Evolutionary conservation across 37 sponge, comb jelly and placozoan species (phyloP), one percentile per base, ranked within the genome.

Genomic region (Mnemiopsis leidyi): DNA sequence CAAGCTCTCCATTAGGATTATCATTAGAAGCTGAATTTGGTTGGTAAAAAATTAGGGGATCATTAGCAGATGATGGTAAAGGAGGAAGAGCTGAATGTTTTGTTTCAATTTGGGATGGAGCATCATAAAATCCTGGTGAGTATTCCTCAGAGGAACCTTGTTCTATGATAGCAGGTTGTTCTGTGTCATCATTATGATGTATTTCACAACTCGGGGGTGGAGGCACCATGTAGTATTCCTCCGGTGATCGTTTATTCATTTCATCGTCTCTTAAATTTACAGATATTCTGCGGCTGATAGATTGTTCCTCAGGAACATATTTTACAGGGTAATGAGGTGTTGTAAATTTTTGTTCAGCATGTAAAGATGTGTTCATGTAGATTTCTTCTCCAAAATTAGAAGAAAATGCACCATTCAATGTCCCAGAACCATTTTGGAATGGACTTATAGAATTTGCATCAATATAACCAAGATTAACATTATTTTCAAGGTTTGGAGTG

Each of bases 341-440:
- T 48, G 61, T 48, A 13, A 48, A 48, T 48, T 48, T 48, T 48
- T 48, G 61, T 48, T 77, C 79, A 33, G 79, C 79, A 77, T 77
- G 79, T 32, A 77, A 77, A 13, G 79, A 77, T 31, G 79, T 77
- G 18, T 77, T 77, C 79, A 77, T 77, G 36, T 77, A 77, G 18
- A 77, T 31, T 32, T 32, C 79, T 31, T 77, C 79, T 77, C 32
- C 79, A 32, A 34, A 77, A 32, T 77, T 77, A 9, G 30, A 36
- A 32, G 18, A 16, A 32, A 31, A 26, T 32, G 32, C 36, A 16
- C 32, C 32, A 48, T 48, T 13, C 5, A 48, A 13, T 1, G 36
- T 31, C 16, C 33, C 79, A 77, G 26, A 31, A 9, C 35, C 79
- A 34, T 77, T 77, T 36, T 77, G 26, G 9, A 77, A 77, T 0